These are phyloP conservation scores for Lerema accius DNA, from an alignment of 1,140 invertebrate species.

Conservation along the genomic window DNA sequence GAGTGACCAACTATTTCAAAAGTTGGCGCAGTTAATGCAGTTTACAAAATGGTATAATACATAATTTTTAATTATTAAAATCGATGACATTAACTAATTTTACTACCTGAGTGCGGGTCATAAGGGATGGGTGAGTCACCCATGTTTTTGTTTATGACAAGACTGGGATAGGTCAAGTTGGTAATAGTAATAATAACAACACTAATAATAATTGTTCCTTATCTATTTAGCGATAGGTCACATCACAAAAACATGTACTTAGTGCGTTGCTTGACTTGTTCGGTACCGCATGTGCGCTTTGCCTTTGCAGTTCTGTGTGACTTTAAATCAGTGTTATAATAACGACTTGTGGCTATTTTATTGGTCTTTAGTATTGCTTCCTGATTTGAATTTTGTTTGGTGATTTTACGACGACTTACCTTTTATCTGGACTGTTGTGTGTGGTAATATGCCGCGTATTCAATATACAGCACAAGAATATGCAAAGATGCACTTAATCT, in stretches of 20 bases:
- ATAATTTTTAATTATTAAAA: too few relatives aligned
- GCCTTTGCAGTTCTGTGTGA: slow-evolving; percentile 13
- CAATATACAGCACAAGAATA: too few relatives aligned
- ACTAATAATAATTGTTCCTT: slow-evolving; percentile 6
- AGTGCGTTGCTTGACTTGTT: slow-evolving; percentile 14
- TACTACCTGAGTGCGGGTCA: too few relatives aligned
- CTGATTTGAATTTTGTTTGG: slow-evolving; percentile 28
- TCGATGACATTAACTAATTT: too few relatives aligned
- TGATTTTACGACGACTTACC: slow-evolving; percentile 24
- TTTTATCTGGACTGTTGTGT: slow-evolving; percentile 22
- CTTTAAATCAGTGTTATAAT: slow-evolving; percentile 24
- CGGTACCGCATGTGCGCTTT: slow-evolving; percentile 19
- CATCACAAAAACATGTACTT: slow-evolving; percentile 5
- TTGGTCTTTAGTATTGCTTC: slow-evolving; percentile 25
- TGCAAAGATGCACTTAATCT: slow-evolving; percentile 26
- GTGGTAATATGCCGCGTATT: too few relatives aligned
- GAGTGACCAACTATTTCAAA: too few relatives aligned
- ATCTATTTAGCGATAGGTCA: background rate
- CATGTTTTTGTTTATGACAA: slow-evolving; percentile 16
- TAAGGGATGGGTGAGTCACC: slow-evolving; percentile 2
- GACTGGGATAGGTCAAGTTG: slow-evolving; percentile 15
- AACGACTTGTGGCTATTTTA: slow-evolving; percentile 22
- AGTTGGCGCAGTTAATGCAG: too few relatives aligned
- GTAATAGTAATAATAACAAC: background rate
- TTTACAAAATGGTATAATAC: too few relatives aligned